Conservation (phyloP, 2,888 invertebrate genomes). For the Epirrhoe tristata region DNA sequence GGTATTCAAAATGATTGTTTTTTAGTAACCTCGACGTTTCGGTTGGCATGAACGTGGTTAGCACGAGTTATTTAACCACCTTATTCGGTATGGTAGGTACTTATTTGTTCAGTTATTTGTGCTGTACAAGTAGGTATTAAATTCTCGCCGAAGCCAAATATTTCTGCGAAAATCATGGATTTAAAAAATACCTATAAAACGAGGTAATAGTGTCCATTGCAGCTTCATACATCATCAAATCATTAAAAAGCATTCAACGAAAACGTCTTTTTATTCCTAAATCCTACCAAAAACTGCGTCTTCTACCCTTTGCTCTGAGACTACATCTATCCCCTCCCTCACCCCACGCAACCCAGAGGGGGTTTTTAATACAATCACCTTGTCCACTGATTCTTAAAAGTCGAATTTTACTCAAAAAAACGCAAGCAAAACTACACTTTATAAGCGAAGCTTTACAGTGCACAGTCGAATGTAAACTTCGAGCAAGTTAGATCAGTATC, state of each 20-base stretch:
- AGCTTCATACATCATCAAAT: not conserved
- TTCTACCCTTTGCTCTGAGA: conserved; percentile 57
- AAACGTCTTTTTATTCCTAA: conserved; percentile 51
- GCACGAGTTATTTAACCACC: too few relatives aligned
- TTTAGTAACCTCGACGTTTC: too few relatives aligned
- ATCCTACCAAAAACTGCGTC: conserved; percentile 62
- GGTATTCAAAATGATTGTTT: too few relatives aligned
- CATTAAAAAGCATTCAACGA: not conserved
- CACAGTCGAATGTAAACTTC: conserved; percentile 32
- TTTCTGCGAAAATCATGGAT: not conserved
- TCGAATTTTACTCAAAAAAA: conserved; percentile 53
- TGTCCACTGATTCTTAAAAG: conserved; percentile 55
- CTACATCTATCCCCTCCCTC: conserved; percentile 58
- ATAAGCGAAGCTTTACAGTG: not conserved
- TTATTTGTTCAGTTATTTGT: too few relatives aligned
- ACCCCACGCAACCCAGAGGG: conserved; percentile 55
- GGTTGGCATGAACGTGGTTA: too few relatives aligned
- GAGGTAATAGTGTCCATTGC: not conserved
- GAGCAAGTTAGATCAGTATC: conserved; percentile 70
- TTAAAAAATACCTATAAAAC: not conserved
- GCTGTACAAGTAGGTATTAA: too few relatives aligned
- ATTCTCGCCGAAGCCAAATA: too few relatives aligned
- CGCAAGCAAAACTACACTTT: conserved; percentile 36
- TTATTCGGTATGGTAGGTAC: too few relatives aligned
- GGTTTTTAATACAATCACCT: conserved; percentile 74